A percentile compares a stretch with the other conserved stretches of the same genome.
Evolutionary conservation across 37 sponge, comb jelly and placozoan species (phyloP).

Genomic region (Bolinopsis microptera): DNA sequence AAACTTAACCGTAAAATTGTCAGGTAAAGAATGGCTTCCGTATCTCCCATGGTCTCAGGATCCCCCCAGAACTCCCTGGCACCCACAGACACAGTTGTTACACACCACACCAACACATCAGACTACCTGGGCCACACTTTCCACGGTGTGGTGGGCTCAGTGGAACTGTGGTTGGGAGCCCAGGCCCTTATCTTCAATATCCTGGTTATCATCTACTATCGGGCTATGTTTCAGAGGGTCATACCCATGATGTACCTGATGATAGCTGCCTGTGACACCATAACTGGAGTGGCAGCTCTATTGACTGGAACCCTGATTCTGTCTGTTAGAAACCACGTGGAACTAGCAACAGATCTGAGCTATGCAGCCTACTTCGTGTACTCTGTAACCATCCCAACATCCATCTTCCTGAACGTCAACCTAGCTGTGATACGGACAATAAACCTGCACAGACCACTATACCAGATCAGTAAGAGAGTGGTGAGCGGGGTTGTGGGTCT

Average conservation of each 20-base stretch:
- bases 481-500: background rate
- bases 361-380: background rate
- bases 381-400: background rate
- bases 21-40: too few species aligned
- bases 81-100: background rate
- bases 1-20: too few species aligned
- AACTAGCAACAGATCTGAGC: background rate
- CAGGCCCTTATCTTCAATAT: background rate
- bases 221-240: background rate
- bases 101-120: background rate
- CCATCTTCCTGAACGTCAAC: background rate
- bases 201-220: background rate
- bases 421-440: background rate
- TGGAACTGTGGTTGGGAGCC: background rate
- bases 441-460: background rate
- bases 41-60: too few species aligned
- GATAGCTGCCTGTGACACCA: background rate
- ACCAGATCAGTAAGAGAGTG: background rate
- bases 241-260: background rate
- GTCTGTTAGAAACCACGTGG: background rate
- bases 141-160: background rate
- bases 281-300: background rate
- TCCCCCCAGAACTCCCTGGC: too few species aligned
- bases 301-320: background rate
- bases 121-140: background rate